A percentile compares a stretch with the other conserved stretches of the same genome.
Evolutionary conservation across 1,140 invertebrate genomes (phyloP).

Genomic region (Rhynchophorus ferrugineus): DNA sequence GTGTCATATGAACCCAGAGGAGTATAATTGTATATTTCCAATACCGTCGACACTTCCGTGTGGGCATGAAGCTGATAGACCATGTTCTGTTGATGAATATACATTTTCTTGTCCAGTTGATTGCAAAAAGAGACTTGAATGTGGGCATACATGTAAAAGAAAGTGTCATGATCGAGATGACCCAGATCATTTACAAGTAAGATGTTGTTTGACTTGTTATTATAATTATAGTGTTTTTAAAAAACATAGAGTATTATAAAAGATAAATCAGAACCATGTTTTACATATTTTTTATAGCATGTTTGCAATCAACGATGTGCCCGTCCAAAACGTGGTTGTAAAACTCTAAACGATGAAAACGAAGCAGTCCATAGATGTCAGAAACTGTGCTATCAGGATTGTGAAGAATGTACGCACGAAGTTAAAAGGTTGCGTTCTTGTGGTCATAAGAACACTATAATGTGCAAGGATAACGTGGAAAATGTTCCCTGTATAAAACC

Average conservation of each 20-base stretch:
- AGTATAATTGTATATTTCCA: slow-evolving; percentile 35
- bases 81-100: slow-evolving; percentile 37
- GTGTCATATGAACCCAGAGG: slow-evolving; percentile 38
- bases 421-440: slow-evolving; percentile 44
- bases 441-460: slow-evolving; percentile 39
- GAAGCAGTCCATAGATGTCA: too few relatives aligned
- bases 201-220: neutral
- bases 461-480: slow-evolving; percentile 40
- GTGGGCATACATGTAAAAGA: slow-evolving; percentile 45
- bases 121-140: slow-evolving; percentile 42
- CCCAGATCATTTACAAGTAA: slow-evolving; percentile 43
- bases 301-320: slow-evolving; percentile 44
- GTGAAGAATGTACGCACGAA: slow-evolving; percentile 43
- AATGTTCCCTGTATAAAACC: slow-evolving; percentile 38
- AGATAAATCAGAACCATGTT: neutral
- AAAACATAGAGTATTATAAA: neutral
- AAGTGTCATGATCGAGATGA: slow-evolving; percentile 44
- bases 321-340: slow-evolving; percentile 40
- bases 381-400: slow-evolving; percentile 45
- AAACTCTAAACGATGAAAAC: slow-evolving; percentile 36
- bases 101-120: slow-evolving; percentile 38
- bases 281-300: slow-evolving; percentile 41
- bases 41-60: slow-evolving; percentile 42
- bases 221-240: neutral
- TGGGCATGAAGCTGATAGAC: slow-evolving; percentile 42